Conservation (phyloP, 2,888 invertebrate species). For the Allophyes oxyacanthae region DNA sequence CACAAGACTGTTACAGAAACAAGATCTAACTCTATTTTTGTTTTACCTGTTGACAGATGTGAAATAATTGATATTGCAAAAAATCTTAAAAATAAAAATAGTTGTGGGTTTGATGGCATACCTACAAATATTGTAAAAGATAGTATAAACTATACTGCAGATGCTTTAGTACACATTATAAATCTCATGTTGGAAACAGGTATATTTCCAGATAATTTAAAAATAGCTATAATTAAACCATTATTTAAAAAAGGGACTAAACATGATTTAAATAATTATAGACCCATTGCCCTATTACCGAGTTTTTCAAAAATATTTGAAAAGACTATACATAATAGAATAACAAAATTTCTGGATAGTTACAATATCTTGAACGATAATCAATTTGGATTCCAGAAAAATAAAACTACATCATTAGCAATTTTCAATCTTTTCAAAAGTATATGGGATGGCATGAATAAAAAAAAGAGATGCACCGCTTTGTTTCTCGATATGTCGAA, state of each 20-base stretch:
- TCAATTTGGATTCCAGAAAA: not conserved
- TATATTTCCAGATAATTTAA: not conserved
- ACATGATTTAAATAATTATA: constrained; percentile 3
- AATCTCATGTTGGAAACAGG: no score
- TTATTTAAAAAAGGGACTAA: not conserved
- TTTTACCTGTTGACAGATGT: no score
- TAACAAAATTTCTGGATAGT: not conserved
- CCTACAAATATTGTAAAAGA: no score
- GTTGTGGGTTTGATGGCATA: no score
- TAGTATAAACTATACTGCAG: no score
- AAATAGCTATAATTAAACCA: not conserved
- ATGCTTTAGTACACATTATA: no score
- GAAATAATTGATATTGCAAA: no score
- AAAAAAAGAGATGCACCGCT: not conserved
- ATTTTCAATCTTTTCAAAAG: not conserved
- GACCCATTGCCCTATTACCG: constrained; percentile 5
- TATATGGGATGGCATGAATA: not conserved
- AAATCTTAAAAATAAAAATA: no score
- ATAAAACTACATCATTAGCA: constrained; percentile 1
- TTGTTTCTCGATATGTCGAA: not conserved
- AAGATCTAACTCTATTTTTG: no score
- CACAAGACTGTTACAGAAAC: no score
- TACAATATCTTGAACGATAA: not conserved
- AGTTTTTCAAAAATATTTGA: constrained; percentile 9
- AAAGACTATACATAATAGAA: not conserved